These are phyloP conservation scores for Carpatolechia fugitivella DNA, from an alignment of 2,888 invertebrate species.

Conservation along the genomic window DNA sequence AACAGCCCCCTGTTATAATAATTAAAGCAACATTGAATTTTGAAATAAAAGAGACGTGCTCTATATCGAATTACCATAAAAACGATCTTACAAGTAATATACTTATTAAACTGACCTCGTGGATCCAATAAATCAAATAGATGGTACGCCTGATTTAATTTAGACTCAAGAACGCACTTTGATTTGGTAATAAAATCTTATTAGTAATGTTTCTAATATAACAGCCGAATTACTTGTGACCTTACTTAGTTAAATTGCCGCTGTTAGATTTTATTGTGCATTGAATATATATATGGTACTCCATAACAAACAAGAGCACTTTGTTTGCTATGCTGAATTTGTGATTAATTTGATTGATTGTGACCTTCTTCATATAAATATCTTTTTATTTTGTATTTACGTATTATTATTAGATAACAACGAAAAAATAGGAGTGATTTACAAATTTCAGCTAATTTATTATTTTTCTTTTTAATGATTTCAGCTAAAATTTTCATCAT, in stretches of 20 bases:
- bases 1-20: not conserved
- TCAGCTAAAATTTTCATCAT: too few species aligned
- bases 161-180: conserved; percentile 16
- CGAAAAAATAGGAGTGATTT: too few species aligned
- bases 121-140: conserved; percentile 9
- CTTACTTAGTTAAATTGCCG: conserved; percentile 6
- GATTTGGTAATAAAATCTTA: conserved; percentile 8
- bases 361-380: not conserved
- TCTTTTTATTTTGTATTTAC: too few species aligned
- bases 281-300: not conserved
- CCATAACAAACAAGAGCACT: not conserved
- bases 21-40: conserved; percentile 9
- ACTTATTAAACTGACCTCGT: conserved; percentile 12
- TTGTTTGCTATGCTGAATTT: not conserved
- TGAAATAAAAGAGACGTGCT: conserved; percentile 8
- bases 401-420: too few species aligned
- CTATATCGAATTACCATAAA: conserved; percentile 15
- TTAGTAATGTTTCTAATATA: not conserved
- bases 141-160: conserved; percentile 3
- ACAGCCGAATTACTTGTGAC: conserved; percentile 2
- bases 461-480: too few species aligned
- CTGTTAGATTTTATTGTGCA: not conserved
- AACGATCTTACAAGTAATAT: conserved; percentile 4
- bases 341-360: not conserved
- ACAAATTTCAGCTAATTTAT: too few species aligned